Base-by-base conservation (phyloP, 64 coral and sea anemone species). In the Porites australiensis region DNA sequence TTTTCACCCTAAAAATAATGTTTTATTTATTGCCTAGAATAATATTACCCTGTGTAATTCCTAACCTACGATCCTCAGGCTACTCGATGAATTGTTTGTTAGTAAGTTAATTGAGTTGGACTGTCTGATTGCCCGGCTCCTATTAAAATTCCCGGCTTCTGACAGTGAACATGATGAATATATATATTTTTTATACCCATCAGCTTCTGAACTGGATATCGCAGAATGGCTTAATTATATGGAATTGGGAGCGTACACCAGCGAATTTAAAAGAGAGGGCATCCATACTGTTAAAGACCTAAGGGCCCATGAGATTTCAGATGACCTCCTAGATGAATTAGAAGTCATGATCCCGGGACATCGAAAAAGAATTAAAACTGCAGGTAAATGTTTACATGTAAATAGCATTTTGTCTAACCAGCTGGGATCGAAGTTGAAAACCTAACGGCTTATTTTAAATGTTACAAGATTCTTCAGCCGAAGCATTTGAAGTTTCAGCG, bases 261-360 rank as follows among this genome's bases (percentile, higher is more conserved):
- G 52, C 18, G n/a, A 50, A 18, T 90, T 90, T 11, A 66, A 22
- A 16, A 13, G 10, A 8, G 60, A 90, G 13, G 65, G 61, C 19
- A 79, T 90, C n/a, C 65, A 5, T 3, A 70, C 48, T 7, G 6
- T 70, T 2, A 23, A n/a, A 22, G 81, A 84, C 12, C 61, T 84
- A 27, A 14, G 65, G 12, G n/a, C 7, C 12, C 13, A 15, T 18
- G 50, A 22, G 11, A 64, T 45, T 6, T 8, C n/a, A 23, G 60
- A 89, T 48, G 87, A 78, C 13, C 18, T 52, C 15, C 50, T 81
- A 1, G 63, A 90, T 46, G 60, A 52, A 0, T 54, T 82, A 0
- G 64, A 74, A 9, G 73, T 89, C 44, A 89, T 58, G 77, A 4
- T 70, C 8, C 64, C 89, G 48, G 89, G 89, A 13, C 89, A 83